Conservation (phyloP, 2,797 vertebrate species). For the Pipistrellus kuhlii region DNA sequence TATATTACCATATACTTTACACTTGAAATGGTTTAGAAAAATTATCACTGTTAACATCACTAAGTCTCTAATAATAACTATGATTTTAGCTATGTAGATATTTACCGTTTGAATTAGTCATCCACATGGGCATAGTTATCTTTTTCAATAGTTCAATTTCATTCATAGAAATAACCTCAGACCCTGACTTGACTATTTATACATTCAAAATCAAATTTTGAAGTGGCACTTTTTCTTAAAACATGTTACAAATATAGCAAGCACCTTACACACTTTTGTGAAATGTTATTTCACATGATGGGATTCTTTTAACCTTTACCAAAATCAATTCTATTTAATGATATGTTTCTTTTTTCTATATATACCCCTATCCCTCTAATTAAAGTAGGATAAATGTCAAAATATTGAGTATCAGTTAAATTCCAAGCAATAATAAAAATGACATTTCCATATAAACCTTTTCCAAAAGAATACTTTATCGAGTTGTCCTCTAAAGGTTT, state of each 20-base stretch:
- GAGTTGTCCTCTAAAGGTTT: slow-evolving; percentile 14
- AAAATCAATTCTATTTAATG: slow-evolving; percentile 48
- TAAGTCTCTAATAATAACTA: not conserved
- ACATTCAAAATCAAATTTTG: slow-evolving; percentile 41
- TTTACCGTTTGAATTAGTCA: slow-evolving; percentile 17
- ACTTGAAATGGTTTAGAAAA: slow-evolving; percentile 43
- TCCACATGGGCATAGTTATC: not conserved
- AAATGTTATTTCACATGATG: slow-evolving; percentile 55
- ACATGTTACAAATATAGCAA: slow-evolving; percentile 10
- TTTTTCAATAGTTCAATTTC: not conserved
- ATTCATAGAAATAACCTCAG: slow-evolving; percentile 52
- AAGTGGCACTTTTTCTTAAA: not conserved
- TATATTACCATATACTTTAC: not conserved
- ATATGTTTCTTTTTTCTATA: slow-evolving; percentile 32
- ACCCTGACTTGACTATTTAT: slow-evolving; percentile 15
- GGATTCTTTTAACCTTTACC: slow-evolving; percentile 41
- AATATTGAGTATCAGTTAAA: slow-evolving; percentile 52
- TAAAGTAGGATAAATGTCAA: slow-evolving; percentile 56
- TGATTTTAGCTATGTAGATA: slow-evolving; percentile 33
- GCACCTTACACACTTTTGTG: not conserved
- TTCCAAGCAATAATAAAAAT: slow-evolving; percentile 59
- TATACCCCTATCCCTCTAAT: slow-evolving; percentile 20
- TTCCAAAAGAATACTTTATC: not conserved
- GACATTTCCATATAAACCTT: slow-evolving; percentile 58
- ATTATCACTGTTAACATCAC: slow-evolving; percentile 38